Conservation (phyloP, 2,113 vertebrate species). For the Myanophis thanlyinensis region DNA sequence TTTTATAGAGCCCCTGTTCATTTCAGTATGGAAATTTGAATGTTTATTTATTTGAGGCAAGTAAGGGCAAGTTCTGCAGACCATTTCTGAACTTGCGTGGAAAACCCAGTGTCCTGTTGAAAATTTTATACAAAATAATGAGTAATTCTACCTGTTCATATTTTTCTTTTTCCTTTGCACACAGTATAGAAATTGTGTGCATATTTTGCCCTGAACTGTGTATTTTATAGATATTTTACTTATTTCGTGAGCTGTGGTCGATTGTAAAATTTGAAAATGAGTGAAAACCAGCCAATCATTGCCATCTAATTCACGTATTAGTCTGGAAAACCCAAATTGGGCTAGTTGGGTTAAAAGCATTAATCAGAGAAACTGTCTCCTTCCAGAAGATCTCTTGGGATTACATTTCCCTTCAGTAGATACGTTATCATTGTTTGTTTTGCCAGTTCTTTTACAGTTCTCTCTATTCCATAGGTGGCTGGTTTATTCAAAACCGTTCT, state of each 20-base stretch:
- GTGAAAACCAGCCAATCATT: background rate
- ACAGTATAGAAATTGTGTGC: background rate
- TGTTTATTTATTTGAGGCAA: background rate
- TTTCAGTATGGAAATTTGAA: background rate
- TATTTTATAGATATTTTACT: background rate
- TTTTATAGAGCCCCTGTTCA: background rate
- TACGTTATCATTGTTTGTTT: background rate
- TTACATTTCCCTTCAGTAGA: background rate
- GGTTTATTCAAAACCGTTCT: slow-evolving; percentile 87
- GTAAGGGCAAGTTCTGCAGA: background rate
- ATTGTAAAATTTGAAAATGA: background rate
- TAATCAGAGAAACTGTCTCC: background rate
- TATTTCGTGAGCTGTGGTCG: background rate
- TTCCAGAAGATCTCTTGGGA: background rate
- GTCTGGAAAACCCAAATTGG: background rate
- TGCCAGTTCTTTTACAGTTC: background rate
- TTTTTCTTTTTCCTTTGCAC: background rate
- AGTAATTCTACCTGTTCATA: background rate
- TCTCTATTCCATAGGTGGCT: slow-evolving; percentile 80
- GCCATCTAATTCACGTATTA: background rate
- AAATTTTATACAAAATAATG: background rate
- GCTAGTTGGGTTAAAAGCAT: background rate
- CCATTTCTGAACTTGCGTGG: background rate
- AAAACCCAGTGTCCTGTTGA: background rate
- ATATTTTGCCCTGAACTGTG: background rate